Evolutionary conservation across 1,140 invertebrate genomes (phyloP), one percentile per base, ranked within the genome.

Genomic region (Hyles vespertilio): DNA sequence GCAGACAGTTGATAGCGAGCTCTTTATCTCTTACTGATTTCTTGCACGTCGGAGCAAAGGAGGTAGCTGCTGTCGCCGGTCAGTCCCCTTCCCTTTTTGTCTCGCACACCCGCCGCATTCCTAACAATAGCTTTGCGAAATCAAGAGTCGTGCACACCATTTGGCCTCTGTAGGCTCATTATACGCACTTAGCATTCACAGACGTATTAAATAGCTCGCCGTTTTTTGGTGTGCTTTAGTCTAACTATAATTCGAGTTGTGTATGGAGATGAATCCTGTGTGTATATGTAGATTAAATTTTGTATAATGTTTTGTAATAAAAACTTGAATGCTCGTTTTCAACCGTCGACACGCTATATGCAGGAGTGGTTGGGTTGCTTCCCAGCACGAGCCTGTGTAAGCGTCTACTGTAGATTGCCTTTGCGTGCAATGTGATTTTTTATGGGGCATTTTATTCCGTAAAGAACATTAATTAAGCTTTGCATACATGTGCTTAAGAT

Each of bases 21-120:
- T 95, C 95, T 34, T 83, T 97, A 69, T 96, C 95, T 47, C 88
- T 97, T 36, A 95, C 95, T 55, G 96, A 97, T 82, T 96, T 97
- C 79, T 81, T 96, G 53, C 94, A 94, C 56, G 94, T 94, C 69
- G 92, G 93, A 58, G 91, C 91, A n/a, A 92, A 91, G 65, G 92
- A 92, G 59, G 93, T 92, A 49, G 91, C 92, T 67, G 86, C 85
- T 59, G 87, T 89, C 56, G 89, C 88, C 65, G 87, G 89, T 90
- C 68, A 78, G 85, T 87, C 61, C 57, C 63, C 67, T 59, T 63
- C 53, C 66, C 63, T 67, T 64, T 69, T 61, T 61, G 46, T 64
- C 66, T 67, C 63, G 52, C 61, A 68, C 65, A 56, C 63, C 51
- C 61, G 59, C 46, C 66, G 59, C 69, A 75, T 78, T 75, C 70